Percentiles rank a stretch among this genome's conserved stretches.
These are phyloP conservation scores for Halcyon malimbica DNA, from an alignment of 2,113 vertebrate species.

Conservation along the genomic window DNA sequence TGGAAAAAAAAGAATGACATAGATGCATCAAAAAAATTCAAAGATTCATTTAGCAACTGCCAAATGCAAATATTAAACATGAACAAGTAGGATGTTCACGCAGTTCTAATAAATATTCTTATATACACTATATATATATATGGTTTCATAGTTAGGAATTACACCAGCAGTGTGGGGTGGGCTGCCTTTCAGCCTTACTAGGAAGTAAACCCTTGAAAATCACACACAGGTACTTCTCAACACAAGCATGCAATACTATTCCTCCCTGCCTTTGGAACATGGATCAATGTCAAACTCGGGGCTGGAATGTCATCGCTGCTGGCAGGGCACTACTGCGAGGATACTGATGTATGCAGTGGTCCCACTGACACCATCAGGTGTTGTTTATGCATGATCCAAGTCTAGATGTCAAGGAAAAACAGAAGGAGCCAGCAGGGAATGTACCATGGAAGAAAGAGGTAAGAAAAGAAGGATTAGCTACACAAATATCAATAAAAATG, in stretches of 20 bases:
- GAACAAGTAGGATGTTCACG: not conserved
- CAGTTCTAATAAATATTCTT: not conserved
- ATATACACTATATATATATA: no score
- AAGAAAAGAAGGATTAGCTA: not conserved
- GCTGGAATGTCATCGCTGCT: slow-evolving; percentile 31
- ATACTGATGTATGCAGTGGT: not conserved
- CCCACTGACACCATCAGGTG: slow-evolving; percentile 73
- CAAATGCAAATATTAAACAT: not conserved
- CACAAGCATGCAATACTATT: not conserved
- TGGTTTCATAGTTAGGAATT: not conserved
- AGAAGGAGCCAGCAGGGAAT: slow-evolving; percentile 63
- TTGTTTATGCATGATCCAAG: slow-evolving; percentile 33
- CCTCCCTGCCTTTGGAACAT: not conserved
- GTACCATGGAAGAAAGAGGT: not conserved
- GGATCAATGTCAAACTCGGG: slow-evolving; percentile 28
- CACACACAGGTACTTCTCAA: not conserved
- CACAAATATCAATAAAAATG: not conserved
- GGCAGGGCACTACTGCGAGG: slow-evolving; percentile 39
- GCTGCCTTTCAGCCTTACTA: not conserved
- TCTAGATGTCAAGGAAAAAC: slow-evolving; percentile 41
- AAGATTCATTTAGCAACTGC: not conserved
- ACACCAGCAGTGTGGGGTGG: not conserved
- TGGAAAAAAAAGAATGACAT: not conserved
- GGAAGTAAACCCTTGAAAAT: not conserved
- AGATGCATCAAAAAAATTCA: not conserved